Base-by-base conservation (phyloP, 37 sponge, comb jelly and placozoan genomes). In the Aphrocallistes beatrix region DNA sequence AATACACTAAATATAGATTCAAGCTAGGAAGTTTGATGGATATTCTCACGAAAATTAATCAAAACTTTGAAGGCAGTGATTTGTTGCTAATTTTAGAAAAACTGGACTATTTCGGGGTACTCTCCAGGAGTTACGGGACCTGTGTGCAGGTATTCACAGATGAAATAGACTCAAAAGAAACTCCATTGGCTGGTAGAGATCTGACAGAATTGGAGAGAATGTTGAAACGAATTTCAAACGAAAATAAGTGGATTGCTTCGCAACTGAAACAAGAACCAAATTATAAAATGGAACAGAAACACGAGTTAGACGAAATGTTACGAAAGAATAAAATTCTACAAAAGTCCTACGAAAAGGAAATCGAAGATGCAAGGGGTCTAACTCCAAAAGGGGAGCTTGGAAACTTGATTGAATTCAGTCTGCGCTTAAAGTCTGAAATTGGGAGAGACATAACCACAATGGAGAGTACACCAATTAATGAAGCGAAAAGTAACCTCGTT, bases 81-180 rank as follows among this genome's bases (percentile, higher is more conserved):
- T 60, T 60, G 21, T 60, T 60, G 34, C 21, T 60, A 13, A 60
- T 60, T 60, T 60, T 60, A 60, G 75, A 60, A 60, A 60, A 60
- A 28, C 1, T 13, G 21, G n/a, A 60, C 34, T 25, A 19, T 3
- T 60, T 60, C n/a, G 3, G 75, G 1, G 3, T 60, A 60, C 75
- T 60, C n/a, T 60, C 75, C n/a, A 6, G 8, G 8, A 32, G 75
- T 28, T 60, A 60, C n/a, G 21, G n/a, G n/a, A 30, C 75, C 1
- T 25, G 75, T 13, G n/a, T 25, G n/a, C n/a, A 60, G 10, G 10
- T 60, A 60, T 60, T 30, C 34, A 60, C 10, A 60, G 28, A 60
- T 25, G 28, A 60, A 30, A 3, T 19, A 60, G 21, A 60, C 75
- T 25, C 8, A 21, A 13, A 60, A 25, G n/a, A 28, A 60, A 60